Base-by-base conservation (phyloP, 2,888 invertebrate genomes). In the Drosophila austrosaltans region DNA sequence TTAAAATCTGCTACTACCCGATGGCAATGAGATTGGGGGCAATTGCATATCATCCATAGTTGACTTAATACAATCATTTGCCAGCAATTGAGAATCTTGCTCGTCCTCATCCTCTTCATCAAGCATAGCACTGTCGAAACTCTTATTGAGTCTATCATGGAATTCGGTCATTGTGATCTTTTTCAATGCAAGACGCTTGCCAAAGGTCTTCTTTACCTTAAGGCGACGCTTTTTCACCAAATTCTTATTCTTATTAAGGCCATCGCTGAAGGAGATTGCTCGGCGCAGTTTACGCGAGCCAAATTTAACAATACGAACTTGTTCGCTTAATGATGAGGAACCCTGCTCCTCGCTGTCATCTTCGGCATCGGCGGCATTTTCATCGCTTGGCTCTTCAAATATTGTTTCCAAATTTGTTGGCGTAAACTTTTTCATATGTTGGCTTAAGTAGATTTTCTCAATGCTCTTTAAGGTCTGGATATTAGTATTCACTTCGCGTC, bases 391-490 rank as follows among this genome's bases (percentile, higher is more conserved):
- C 68, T 92, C 91, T 66, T 92, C 91, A 53, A 90, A 92, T 39
- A 92, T 92, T 0, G 91, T 92, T 66, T 92, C 91, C 22, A 92
- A 68, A 64, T 82, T 91, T 2, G 92, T 72, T 2, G 91, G 91
- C 22, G 81, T 88, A 60, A 92, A 91, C 40, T 91, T 91, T 2
- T 82, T 89, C 22, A 91, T 65, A 2, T 88, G 89, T 59, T 90
- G 90, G 66, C 78, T 89, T 1, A 89, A 77, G 63, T 92, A 92
- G 3, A 92, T 76, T 74, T 91, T 91, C 32, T 83, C 88, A 36
- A 83, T 83, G 66, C 86, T 88, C 7, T 81, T 88, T 0, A 92
- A 78, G 16, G 82, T 80, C 44, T 74, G 79, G 4, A 70, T 77
- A 58, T 77, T 87, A 54, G 79, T 76, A 12, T 40, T 73, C 1